These are phyloP conservation scores for Mola mola DNA, from an alignment of 2,113 vertebrate species.

Conservation along the genomic window DNA sequence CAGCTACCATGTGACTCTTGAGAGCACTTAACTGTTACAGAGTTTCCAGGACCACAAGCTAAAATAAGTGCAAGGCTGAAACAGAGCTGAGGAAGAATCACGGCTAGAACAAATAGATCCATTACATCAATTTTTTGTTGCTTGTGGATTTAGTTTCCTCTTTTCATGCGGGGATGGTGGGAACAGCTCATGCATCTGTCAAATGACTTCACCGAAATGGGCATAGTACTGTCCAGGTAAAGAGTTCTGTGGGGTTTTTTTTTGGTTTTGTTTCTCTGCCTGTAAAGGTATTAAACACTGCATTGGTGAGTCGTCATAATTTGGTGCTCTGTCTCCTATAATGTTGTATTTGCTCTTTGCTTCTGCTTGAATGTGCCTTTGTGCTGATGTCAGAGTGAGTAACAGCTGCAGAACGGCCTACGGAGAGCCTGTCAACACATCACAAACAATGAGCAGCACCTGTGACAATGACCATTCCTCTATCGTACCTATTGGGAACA, in stretches of 20 bases:
- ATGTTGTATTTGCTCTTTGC: background rate
- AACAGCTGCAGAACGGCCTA: slow-evolving; percentile 51
- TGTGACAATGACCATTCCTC: slow-evolving; percentile 57
- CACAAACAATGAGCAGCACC: slow-evolving; percentile 53
- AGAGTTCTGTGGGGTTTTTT: background rate
- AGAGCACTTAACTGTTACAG: slow-evolving; percentile 62
- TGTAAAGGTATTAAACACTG: too few relatives aligned
- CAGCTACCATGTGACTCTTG: slow-evolving; percentile 63
- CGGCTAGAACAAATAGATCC: slow-evolving; percentile 36
- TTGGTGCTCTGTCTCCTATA: background rate
- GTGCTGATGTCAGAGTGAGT: slow-evolving; percentile 59
- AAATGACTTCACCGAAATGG: slow-evolving; percentile 68
- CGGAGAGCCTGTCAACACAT: slow-evolving; percentile 43
- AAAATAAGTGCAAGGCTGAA: slow-evolving; percentile 54
- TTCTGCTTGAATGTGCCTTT: slow-evolving; percentile 5
- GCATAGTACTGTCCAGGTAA: slow-evolving; percentile 72
- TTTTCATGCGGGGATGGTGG: slow-evolving; percentile 50
- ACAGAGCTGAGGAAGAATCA: slow-evolving; percentile 21
- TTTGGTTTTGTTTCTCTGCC: background rate
- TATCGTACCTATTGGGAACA: slow-evolving; percentile 36
- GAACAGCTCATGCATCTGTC: slow-evolving; percentile 49
- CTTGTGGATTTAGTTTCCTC: slow-evolving; percentile 20
- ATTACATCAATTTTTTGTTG: background rate
- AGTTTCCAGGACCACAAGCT: slow-evolving; percentile 71
- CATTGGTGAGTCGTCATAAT: too few relatives aligned